phyloP scores from a whole-genome alignment of 2,888 invertebrate genomes.

The Drosophila paramelanica region DNA sequence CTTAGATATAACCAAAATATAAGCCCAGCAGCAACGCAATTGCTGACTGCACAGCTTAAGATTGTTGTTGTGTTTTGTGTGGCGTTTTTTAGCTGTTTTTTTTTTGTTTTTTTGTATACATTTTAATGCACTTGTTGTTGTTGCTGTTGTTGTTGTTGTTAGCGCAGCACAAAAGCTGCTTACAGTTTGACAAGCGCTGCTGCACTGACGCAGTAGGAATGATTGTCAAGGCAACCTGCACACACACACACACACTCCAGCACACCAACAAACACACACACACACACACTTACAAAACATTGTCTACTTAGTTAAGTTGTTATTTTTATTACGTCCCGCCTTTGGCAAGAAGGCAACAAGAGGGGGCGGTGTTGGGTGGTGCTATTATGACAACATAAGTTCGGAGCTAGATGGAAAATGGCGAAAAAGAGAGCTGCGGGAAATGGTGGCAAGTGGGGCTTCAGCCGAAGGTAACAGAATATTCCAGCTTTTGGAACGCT shows the following conservation, averaged over 20 bases:
- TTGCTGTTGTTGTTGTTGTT: slow-evolving; percentile 24
- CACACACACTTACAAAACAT: slow-evolving; percentile 27
- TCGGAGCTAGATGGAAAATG: slow-evolving; percentile 45
- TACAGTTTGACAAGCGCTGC: slow-evolving; percentile 59
- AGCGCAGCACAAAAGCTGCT: slow-evolving; percentile 64
- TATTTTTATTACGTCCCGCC: slow-evolving; percentile 70
- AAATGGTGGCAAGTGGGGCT: neutral
- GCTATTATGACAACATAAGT: slow-evolving; percentile 72
- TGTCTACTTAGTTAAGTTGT: slow-evolving; percentile 75
- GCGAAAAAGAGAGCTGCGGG: neutral
- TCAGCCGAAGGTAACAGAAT: slow-evolving; percentile 32
- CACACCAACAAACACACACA: neutral
- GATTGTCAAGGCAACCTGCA: slow-evolving; percentile 60
- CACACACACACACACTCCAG: slow-evolving; percentile 16
- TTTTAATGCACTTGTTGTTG: slow-evolving; percentile 33
- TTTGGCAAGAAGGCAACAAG: slow-evolving; percentile 27
- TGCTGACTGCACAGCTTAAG: slow-evolving; percentile 28
- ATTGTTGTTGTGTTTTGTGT: slow-evolving; percentile 7
- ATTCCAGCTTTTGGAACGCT: slow-evolving; percentile 37
- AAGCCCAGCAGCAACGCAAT: slow-evolving; percentile 28
- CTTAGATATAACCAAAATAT: slow-evolving; percentile 58
- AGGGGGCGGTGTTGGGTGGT: slow-evolving; percentile 11
- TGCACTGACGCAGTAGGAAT: slow-evolving; percentile 28
- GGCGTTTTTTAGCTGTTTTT: slow-evolving; percentile 3
- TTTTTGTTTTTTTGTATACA: slow-evolving; percentile 13